Conservation (phyloP, 2,113 vertebrate genomes). For the Murina feae region DNA sequence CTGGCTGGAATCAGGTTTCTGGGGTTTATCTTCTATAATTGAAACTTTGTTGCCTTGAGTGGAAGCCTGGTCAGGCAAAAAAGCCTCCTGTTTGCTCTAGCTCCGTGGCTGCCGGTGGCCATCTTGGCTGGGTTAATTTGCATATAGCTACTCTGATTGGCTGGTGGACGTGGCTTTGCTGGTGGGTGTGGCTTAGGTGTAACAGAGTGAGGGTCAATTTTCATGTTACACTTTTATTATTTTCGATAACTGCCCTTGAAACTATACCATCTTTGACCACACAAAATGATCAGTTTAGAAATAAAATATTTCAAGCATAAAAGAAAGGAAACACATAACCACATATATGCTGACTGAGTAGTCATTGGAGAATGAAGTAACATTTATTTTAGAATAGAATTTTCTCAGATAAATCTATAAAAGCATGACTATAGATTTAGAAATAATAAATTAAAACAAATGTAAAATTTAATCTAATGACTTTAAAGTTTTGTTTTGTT, state of each 20-base stretch:
- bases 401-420: neutral
- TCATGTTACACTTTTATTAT: no score
- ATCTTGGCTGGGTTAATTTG: no score
- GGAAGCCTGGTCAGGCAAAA: no score
- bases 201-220: no score
- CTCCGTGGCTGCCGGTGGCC: no score
- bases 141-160: no score
- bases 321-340: neutral
- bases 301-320: neutral
- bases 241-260: neutral
- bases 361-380: neutral
- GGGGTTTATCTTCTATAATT: no score
- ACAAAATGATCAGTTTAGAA: conserved; percentile 8
- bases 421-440: neutral
- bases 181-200: no score
- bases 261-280: neutral
- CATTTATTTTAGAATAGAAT: neutral
- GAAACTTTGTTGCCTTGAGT: no score
- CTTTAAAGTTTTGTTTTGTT: neutral
- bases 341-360: neutral
- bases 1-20: no score
- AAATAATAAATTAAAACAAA: neutral
- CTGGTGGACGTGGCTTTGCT: no score
- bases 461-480: neutral
- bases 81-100: no score